Percentiles rank a stretch among this genome's conserved stretches.
Evolutionary conservation across 2,797 vertebrate genomes (phyloP).

Genomic region (Anniella stebbinsi): DNA sequence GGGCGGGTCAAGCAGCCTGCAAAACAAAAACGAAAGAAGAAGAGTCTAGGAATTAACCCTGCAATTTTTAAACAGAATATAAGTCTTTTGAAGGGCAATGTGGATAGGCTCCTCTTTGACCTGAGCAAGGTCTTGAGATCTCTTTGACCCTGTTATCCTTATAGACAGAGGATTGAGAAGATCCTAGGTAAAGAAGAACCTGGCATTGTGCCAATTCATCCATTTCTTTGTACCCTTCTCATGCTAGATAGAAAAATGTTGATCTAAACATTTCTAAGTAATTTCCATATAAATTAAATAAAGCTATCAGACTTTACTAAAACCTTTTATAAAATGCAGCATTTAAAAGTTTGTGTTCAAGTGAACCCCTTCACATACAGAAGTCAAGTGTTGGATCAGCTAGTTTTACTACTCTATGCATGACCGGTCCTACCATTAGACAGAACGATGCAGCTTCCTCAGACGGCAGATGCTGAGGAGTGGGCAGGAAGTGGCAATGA

Average conservation of each 20-base stretch:
- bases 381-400: neutral
- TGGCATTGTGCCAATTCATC: neutral
- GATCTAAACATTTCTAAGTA: neutral
- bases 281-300: neutral
- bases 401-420: neutral
- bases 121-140: neutral
- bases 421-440: too few relatives aligned
- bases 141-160: neutral
- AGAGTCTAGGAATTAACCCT: too few relatives aligned
- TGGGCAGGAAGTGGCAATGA: too few relatives aligned
- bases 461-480: too few relatives aligned
- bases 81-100: too few relatives aligned
- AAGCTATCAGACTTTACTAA: slow-evolving; percentile 1
- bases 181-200: neutral
- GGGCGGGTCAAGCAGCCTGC: too few relatives aligned
- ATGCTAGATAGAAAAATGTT: neutral
- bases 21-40: too few relatives aligned
- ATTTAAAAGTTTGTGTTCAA: neutral
- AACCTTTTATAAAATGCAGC: neutral
- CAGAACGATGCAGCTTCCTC: too few relatives aligned
- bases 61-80: too few relatives aligned
- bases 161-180: neutral
- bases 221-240: neutral
- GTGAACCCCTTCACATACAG: neutral
- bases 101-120: too few relatives aligned